These are phyloP conservation scores for Exocentrus adspersus DNA, from an alignment of 2,888 invertebrate species.

Conservation along the genomic window DNA sequence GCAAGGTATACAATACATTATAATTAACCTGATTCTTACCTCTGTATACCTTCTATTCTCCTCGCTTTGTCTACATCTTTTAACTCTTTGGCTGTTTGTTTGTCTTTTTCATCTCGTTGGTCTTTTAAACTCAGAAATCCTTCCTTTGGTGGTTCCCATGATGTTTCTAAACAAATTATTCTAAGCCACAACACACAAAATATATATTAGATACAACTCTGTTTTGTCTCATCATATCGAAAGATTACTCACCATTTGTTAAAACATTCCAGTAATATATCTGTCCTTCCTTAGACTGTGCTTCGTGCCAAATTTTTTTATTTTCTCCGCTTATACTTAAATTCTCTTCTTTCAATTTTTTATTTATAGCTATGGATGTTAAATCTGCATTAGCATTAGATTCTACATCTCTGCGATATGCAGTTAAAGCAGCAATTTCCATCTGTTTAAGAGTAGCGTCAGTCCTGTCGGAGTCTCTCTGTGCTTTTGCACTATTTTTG, in stretches of 20 bases:
- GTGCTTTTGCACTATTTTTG: conserved; percentile 83
- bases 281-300: conserved; percentile 77
- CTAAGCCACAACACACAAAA: too few species aligned
- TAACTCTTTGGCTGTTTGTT: conserved; percentile 64
- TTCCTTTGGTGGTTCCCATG: conserved; percentile 79
- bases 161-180: conserved; percentile 75
- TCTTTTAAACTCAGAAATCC: conserved; percentile 76
- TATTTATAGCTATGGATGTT: conserved; percentile 67
- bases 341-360: conserved; percentile 55
- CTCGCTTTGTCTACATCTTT: conserved; percentile 56
- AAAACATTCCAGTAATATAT: conserved; percentile 88
- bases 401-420: conserved; percentile 86
- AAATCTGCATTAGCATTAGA: conserved; percentile 69
- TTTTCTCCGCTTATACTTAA: conserved; percentile 54
- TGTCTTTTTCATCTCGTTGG: conserved; percentile 68
- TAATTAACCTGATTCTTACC: too few species aligned
- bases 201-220: too few species aligned
- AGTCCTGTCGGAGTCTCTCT: conserved; percentile 79
- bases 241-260: conserved; percentile 73
- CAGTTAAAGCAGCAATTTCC: conserved; percentile 90
- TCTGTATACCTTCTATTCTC: conserved; percentile 46
- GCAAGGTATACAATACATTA: too few species aligned
- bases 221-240: not conserved
- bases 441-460: conserved; percentile 85
- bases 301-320: conserved; percentile 80